Evolutionary conservation across 2,888 invertebrate genomes (phyloP).

Genomic region (Therioaphis trifolii): DNA sequence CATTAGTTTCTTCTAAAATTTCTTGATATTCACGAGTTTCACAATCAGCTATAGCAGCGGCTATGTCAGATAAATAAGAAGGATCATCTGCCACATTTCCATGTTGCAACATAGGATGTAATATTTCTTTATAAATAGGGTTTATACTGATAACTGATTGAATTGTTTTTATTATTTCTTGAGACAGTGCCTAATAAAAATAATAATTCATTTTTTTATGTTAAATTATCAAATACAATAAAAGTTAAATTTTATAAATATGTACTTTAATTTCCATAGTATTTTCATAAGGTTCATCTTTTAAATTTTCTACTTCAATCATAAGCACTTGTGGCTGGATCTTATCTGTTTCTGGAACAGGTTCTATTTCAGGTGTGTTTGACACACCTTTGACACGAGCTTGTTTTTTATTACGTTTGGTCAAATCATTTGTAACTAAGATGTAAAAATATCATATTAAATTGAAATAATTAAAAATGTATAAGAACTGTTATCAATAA

Average conservation of each 20-base stretch:
- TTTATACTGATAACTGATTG: slow-evolving; percentile 97
- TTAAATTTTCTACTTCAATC: slow-evolving; percentile 93
- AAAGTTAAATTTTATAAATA: no score
- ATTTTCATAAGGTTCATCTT: slow-evolving; percentile 87
- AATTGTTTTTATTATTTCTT: slow-evolving; percentile 97
- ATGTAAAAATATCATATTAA: background rate
- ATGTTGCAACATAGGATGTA: slow-evolving; percentile 97
- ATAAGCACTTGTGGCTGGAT: slow-evolving; percentile 76
- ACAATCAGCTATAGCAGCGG: slow-evolving; percentile 92
- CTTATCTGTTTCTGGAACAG: slow-evolving; percentile 66
- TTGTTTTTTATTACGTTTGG: slow-evolving; percentile 43
- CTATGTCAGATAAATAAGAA: slow-evolving; percentile 94
- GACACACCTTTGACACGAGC: slow-evolving; percentile 12
- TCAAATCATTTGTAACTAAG: slow-evolving; percentile 57
- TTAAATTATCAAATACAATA: background rate
- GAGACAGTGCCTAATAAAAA: slow-evolving; percentile 81
- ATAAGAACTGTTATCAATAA: slow-evolving; percentile 67
- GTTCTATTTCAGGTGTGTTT: slow-evolving; percentile 65
- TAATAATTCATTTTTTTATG: background rate
- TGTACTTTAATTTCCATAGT: slow-evolving; percentile 91
- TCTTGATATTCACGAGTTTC: slow-evolving; percentile 92
- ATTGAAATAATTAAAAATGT: no score
- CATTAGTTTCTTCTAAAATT: slow-evolving; percentile 93
- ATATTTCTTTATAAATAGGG: slow-evolving; percentile 94
- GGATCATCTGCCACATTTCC: slow-evolving; percentile 97